These are phyloP conservation scores for Elgaria multicarinata DNA, from an alignment of 2,113 vertebrate species.

Conservation along the genomic window DNA sequence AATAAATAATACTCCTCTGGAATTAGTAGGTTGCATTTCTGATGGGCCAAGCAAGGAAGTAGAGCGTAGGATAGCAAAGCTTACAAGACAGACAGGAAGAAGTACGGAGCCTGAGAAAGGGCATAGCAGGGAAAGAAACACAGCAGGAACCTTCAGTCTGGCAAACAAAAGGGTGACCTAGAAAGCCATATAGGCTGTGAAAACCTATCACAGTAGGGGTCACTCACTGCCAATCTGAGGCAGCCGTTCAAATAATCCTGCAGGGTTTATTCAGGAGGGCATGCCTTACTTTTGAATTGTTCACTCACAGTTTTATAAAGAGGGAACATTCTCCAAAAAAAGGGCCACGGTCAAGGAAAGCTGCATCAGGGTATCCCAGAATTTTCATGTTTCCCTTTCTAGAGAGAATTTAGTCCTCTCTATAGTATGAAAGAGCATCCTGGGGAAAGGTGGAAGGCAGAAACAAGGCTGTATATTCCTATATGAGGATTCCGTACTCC, in stretches of 20 bases:
- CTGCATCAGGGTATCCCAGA: not conserved
- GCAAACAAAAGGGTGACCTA: slow-evolving; percentile 2
- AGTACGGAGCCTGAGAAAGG: not conserved
- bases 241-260: not conserved
- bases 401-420: no score
- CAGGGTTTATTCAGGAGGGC: not conserved
- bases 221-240: not conserved
- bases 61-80: not conserved
- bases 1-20: not conserved
- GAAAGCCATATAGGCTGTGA: not conserved
- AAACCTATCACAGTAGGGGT: not conserved
- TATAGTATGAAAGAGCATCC: not conserved
- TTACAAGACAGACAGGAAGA: not conserved
- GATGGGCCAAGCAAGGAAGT: not conserved
- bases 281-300: not conserved
- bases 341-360: not conserved
- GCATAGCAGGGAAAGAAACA: not conserved
- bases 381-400: not conserved
- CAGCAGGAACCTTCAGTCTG: not conserved
- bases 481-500: not conserved
- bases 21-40: no score
- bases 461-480: no score
- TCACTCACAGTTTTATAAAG: not conserved
- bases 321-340: not conserved
- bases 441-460: not conserved